Evolutionary conservation across 2,113 vertebrate genomes (phyloP).

Genomic region (Hassar affinis): DNA sequence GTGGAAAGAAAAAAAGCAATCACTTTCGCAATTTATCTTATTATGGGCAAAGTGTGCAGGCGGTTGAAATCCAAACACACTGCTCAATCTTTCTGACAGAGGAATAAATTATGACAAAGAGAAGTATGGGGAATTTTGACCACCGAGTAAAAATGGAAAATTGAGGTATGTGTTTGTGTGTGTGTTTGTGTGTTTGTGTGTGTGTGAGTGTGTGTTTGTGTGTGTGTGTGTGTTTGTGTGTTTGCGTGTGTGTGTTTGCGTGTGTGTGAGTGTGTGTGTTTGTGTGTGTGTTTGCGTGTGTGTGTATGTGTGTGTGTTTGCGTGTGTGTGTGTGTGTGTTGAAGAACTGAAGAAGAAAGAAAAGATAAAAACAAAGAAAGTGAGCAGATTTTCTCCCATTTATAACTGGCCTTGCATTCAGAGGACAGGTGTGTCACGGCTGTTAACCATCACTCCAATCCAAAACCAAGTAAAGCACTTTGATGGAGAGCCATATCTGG

Average conservation of each 20-base stretch:
- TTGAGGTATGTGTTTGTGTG: background rate
- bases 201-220: background rate
- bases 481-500: conserved; percentile 25
- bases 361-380: background rate
- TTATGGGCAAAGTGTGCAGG: conserved; percentile 19
- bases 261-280: background rate
- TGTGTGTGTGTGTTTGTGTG: too few species aligned
- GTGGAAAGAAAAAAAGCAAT: conserved; percentile 31
- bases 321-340: background rate
- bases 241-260: background rate
- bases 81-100: conserved; percentile 26
- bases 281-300: too few species aligned
- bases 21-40: conserved; percentile 28
- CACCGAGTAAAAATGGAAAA: conserved; percentile 20
- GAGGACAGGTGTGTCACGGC: conserved; percentile 22
- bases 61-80: conserved; percentile 34
- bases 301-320: too few species aligned
- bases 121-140: conserved; percentile 12
- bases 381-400: conserved; percentile 3
- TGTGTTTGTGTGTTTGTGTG: background rate
- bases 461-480: conserved; percentile 25
- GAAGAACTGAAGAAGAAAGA: background rate
- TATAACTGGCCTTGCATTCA: conserved; percentile 5
- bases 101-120: conserved; percentile 31
- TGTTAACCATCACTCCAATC: conserved; percentile 22